Evolutionary conservation across 2,797 vertebrate species (phyloP), one percentile per base, ranked within the genome.

Genomic region (Lophotriccus pileatus): DNA sequence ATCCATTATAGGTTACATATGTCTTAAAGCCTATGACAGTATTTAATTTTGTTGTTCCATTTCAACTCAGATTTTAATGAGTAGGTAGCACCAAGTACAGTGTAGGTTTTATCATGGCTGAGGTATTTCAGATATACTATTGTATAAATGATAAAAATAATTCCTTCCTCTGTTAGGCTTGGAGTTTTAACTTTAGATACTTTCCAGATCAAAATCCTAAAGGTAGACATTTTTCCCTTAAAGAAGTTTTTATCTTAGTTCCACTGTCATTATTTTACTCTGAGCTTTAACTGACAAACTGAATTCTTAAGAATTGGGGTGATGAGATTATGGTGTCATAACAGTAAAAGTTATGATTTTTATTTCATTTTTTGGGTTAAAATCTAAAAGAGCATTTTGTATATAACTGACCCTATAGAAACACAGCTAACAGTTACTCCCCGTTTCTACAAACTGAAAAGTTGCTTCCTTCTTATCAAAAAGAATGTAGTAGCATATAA

Each of bases 331-430:
- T 7, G 4, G 50, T 78, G 39, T 89, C 46, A 88, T 83, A 94
- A 46, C 30, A 82, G 92, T 92, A 87, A 95, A 93, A 76, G 66
- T 19, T 60, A 6, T 50, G 30, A 37, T 36, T 36, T 53, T 32
- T 52, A 28, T 50, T 50, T 16, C 5, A 14, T n/a, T 55, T 78
- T 37, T 55, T 87, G 10, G 36, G 72, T 73, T 56, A 95, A 82
- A 75, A 95, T 91, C 64, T 94, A 92, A 91, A 91, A 70, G 67
- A 84, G 43, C 73, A 58, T 92, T 96, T 94, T 85, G 47, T 69
- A 9, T 89, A 63, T 75, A n/a, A 60, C 47, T 96, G 79, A 87
- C 81, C 94, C 95, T 93, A 83, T 41, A 84, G 58, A 43, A 83
- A 64, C 30, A 49, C 34, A 62, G 39, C 18, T 70, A 80, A 58